Base-by-base conservation (phyloP, 2,888 invertebrate species). In the Dynastes grantii region DNA sequence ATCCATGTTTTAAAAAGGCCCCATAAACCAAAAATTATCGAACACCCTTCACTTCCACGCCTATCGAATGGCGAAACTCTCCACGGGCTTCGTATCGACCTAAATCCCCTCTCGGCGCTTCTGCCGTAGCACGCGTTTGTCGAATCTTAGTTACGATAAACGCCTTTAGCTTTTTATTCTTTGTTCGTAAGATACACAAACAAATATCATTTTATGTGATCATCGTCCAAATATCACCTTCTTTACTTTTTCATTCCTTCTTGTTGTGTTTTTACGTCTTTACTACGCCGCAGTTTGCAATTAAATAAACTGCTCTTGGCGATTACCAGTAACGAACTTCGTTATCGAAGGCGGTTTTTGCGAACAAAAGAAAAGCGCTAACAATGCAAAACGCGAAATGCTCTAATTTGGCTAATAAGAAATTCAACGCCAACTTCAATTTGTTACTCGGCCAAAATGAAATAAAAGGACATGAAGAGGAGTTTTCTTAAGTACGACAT, bases 381-480 rank as follows among this genome's bases (percentile, higher is more conserved):
- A 73, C 73, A 27, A 45, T 37, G 73, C 32, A 58, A 40, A 58
- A 5, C 73, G 61, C 73, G 73, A 45, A 73, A 32, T 27, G 40
- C 58, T 73, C 61, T 73, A 61, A 73, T 73, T 73, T 73, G 58
- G 45, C 61, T 73, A 73, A 73, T 73, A 73, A 73, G 45, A 32
- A 61, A 73, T 61, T 73, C 73, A 61, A 27, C 27, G 49, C 27
- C 45, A 49, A n/a, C 45, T 45, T 68, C 67, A 49, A 37, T 27
- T 32, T 58, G 61, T 55, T 71, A 55, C 8, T 32, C 40, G 0
- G 61, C 29, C 11, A 22, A 61, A 32, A 1, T 16, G 27, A 37
- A 58, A 40, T 22, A n/a, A 45, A 61, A 40, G 45, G 22, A 5
- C 8, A 22, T 2, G 27, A 13, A 27, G 22, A 27, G 11, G 61